A percentile compares a stretch with the other conserved stretches of the same genome.
Conservation (phyloP, 2,113 vertebrate genomes). For the Gavialis gangeticus region DNA sequence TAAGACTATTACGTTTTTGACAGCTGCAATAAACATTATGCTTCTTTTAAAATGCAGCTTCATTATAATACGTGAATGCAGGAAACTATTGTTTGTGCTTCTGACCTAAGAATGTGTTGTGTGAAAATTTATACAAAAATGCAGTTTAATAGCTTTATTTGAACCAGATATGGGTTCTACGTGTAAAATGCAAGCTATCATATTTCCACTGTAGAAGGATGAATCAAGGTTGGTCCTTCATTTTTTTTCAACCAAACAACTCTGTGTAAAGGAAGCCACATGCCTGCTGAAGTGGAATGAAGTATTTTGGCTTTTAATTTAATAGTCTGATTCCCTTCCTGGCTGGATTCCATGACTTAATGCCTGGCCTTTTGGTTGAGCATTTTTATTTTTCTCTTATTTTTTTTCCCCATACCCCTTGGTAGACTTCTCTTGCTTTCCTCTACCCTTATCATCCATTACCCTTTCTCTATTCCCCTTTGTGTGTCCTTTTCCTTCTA, state of each 20-base stretch:
- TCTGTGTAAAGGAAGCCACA: not conserved
- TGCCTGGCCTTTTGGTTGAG: accelerated
- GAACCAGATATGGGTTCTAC: not conserved
- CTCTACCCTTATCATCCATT: not conserved
- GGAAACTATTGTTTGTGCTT: not conserved
- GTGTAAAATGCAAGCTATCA: not conserved
- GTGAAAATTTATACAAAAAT: not conserved
- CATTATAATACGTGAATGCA: not conserved
- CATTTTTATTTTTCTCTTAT: not conserved
- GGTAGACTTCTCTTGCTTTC: not conserved
- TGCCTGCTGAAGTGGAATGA: not conserved
- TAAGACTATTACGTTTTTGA: not conserved
- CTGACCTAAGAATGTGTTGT: not conserved
- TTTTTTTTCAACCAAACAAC: not conserved
- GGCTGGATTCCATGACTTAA: not conserved
- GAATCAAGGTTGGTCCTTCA: not conserved
- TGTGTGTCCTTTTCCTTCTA: not conserved
- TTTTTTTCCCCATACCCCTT: not conserved
- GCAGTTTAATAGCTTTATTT: not conserved
- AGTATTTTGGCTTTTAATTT: not conserved
- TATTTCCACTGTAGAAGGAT: not conserved
- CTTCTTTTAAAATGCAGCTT: not conserved
- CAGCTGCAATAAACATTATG: not conserved
- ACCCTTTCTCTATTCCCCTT: not conserved
- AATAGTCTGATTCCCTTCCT: not conserved